Base-by-base conservation (phyloP, 1,140 invertebrate genomes). In the Dolichoris vasculosae region DNA sequence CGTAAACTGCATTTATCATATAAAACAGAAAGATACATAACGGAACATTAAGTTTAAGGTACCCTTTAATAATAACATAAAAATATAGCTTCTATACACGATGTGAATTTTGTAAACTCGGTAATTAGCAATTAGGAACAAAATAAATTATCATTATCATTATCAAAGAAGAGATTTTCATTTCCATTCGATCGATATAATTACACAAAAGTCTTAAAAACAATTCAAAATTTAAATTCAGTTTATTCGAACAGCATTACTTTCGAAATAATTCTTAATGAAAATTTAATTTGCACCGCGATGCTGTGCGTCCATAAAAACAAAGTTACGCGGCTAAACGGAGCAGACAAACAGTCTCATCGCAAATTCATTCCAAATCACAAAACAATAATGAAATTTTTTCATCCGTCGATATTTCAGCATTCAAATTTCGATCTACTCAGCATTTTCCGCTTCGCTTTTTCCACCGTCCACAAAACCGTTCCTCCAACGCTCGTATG, bases 1-100 rank as follows among this genome's bases (percentile, higher is more conserved):
- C 32, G 46, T 35, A 71, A 71, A 48, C 75, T 84, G 48, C 75
- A 84, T 84, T 84, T 84, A 78, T 84, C 63, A 78, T 79, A 23
- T 40, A 51, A 77, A 83, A 75, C 11, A 63, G 46, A 83, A 78
- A 77, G 59, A 35, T 32, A 64, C 3, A 51, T 32, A 77, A 77
- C 48, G 63, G 35, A 43, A 20, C n/a, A 13, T 55, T 0, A 35
- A 11, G 1, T 71, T 82, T 67, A 75, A 75, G 15, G 13, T 75
- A 15, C 15, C 55, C 32, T 69, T 67, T 43, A 43, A 26, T 43
- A 30, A 64, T 23, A 64, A 67, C 17, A 35, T 51, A 35, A 23
- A 55, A 26, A 59, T 78, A 55, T 35, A 55, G 38, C 8, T 55
- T 59, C 38, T 51, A 51, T 20, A 26, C n/a, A n/a, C n/a, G 32